A percentile compares a stretch with the other conserved stretches of the same genome.
Evolutionary conservation across 2,797 vertebrate species (phyloP).

Genomic region (Gorsachius magnificus): DNA sequence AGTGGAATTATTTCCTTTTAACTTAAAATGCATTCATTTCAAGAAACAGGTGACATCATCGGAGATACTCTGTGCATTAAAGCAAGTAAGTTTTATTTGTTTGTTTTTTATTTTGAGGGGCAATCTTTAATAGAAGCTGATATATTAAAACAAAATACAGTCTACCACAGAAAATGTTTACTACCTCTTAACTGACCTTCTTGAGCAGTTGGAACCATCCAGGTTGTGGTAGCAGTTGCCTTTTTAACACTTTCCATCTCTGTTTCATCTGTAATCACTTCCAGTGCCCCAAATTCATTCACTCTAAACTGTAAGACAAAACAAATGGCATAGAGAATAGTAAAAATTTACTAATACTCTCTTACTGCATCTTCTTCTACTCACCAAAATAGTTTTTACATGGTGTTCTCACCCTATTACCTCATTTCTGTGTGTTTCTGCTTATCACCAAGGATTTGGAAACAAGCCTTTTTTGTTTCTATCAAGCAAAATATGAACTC

Average conservation of each 20-base stretch:
- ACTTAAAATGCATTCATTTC: neutral
- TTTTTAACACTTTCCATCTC: conserved; percentile 86
- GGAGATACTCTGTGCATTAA: neutral
- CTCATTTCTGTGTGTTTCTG: neutral
- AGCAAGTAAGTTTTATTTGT: neutral
- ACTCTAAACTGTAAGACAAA: conserved; percentile 79
- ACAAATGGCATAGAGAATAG: neutral
- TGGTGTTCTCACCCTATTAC: neutral
- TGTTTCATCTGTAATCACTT: conserved; percentile 85
- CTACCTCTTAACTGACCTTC: conserved; percentile 73
- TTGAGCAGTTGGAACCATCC: conserved; percentile 86
- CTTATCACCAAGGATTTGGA: neutral
- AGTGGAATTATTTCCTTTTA: neutral
- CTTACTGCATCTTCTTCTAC: neutral
- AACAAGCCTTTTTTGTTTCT: neutral
- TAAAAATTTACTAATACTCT: neutral
- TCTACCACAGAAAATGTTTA: neutral
- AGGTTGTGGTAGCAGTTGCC: conserved; percentile 85
- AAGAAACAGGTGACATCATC: neutral
- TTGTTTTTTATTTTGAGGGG: neutral
- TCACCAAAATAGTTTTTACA: neutral
- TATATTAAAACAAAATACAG: neutral
- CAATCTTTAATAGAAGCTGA: neutral
- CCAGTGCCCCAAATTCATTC: conserved; percentile 86
- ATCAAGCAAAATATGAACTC: neutral